Percentiles rank a stretch among this genome's conserved stretches.
These are phyloP conservation scores for Oreocharis arfaki DNA, from an alignment of 2,113 vertebrate genomes.

Conservation along the genomic window DNA sequence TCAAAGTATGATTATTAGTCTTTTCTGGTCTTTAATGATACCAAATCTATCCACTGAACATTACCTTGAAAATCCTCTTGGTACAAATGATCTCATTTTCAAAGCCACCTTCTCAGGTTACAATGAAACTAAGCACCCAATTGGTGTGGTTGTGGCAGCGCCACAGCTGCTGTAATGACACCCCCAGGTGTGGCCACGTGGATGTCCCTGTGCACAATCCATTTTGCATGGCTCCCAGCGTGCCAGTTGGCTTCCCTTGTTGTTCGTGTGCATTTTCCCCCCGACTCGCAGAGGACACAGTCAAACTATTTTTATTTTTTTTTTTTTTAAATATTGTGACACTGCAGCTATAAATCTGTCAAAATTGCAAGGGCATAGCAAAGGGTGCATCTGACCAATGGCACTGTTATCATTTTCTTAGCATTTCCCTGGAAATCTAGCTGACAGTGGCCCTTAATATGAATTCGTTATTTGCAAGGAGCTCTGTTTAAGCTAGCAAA, in stretches of 20 bases:
- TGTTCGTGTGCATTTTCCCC: not conserved
- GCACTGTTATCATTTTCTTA: not conserved
- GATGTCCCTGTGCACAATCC: not conserved
- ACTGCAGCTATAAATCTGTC: not conserved
- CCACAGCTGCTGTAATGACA: not conserved
- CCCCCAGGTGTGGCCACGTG: not conserved
- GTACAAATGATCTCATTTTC: slow-evolving; percentile 13
- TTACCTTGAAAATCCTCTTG: slow-evolving; percentile 22
- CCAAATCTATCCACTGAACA: not conserved
- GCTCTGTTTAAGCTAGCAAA: slow-evolving; percentile 1
- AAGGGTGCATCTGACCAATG: not conserved
- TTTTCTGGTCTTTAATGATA: slow-evolving; percentile 5
- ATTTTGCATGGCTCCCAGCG: accelerated
- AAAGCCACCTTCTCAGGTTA: not conserved
- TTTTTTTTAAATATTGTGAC: not conserved
- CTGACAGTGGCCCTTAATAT: not conserved
- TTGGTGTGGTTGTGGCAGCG: not conserved
- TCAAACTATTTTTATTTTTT: not conserved
- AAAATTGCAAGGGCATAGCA: not conserved
- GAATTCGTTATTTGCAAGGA: not conserved
- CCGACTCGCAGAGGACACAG: not conserved
- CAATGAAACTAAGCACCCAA: not conserved
- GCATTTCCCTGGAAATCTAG: not conserved
- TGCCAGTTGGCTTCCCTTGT: not conserved
- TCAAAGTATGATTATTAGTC: not conserved